phyloP scores from a whole-genome alignment of 2,888 invertebrate species.

The Loripinus fragilis region DNA sequence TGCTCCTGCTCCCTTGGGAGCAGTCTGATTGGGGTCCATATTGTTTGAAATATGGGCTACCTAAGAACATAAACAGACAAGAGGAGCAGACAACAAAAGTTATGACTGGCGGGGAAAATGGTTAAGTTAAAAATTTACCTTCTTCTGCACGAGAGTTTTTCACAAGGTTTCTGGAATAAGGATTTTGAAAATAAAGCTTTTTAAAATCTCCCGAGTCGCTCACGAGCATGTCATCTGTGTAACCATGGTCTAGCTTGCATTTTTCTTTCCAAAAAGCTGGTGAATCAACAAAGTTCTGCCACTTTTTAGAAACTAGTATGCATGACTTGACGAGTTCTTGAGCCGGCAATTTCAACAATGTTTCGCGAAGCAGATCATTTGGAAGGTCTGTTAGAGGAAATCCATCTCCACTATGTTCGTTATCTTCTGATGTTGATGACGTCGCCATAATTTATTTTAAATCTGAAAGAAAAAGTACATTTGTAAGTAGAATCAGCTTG shows the following conservation, averaged over 20 bases:
- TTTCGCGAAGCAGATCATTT: constrained; percentile 42
- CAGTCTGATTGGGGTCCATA: too few relatives aligned
- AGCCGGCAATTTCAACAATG: constrained; percentile 46
- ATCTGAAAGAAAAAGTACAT: too few relatives aligned
- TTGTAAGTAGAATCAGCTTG: too few relatives aligned
- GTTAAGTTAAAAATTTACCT: too few relatives aligned
- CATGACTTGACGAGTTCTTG: constrained; percentile 50
- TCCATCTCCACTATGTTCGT: background rate
- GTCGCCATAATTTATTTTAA: too few relatives aligned
- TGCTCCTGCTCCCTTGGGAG: too few relatives aligned
- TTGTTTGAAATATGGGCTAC: too few relatives aligned
- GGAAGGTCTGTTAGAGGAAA: constrained; percentile 20
- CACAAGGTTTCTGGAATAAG: constrained; percentile 62
- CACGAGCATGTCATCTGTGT: constrained; percentile 30
- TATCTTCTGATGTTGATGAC: too few relatives aligned
- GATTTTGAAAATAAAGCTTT: constrained; percentile 59
- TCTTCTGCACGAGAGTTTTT: constrained; percentile 61
- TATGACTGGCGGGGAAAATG: too few relatives aligned
- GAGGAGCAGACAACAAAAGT: too few relatives aligned
- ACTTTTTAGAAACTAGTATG: constrained; percentile 55
- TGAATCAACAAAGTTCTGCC: constrained; percentile 47
- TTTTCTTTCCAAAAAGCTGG: constrained; percentile 63
- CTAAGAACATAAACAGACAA: too few relatives aligned
- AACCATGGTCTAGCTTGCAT: constrained; percentile 51
- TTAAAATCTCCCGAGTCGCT: constrained; percentile 49